A percentile compares a stretch with the other conserved stretches of the same genome.
Evolutionary conservation across 1,140 invertebrate genomes (phyloP).

Genomic region (Nymphalis io): DNA sequence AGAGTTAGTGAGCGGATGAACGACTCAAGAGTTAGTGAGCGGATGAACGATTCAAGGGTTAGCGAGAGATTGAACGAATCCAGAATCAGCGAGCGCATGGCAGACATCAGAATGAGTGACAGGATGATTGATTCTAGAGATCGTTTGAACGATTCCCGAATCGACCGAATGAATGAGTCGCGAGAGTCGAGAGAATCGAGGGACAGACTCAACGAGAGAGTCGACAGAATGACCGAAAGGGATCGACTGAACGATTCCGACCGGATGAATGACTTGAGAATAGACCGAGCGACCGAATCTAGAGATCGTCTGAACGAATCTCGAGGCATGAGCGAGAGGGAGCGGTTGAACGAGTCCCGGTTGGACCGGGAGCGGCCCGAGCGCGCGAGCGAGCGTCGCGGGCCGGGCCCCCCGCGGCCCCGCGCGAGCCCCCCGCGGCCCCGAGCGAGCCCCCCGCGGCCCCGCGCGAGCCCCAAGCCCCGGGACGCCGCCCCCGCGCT

Average conservation of each 20-base stretch:
- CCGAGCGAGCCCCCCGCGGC: no score
- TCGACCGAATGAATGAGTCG: slow-evolving; percentile 42
- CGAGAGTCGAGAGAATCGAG: slow-evolving; percentile 3
- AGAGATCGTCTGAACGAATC: slow-evolving; percentile 21
- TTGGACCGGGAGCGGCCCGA: slow-evolving; percentile 33
- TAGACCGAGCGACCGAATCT: slow-evolving; percentile 37
- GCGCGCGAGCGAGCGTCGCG: no score
- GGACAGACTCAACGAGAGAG: slow-evolving; percentile 42
- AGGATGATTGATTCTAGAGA: slow-evolving; percentile 42
- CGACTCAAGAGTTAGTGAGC: slow-evolving; percentile 17
- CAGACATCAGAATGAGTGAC: slow-evolving; percentile 39
- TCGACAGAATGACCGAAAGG: slow-evolving; percentile 37
- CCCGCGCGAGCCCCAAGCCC: slow-evolving; percentile 15
- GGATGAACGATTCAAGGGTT: slow-evolving; percentile 45
- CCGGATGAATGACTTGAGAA: slow-evolving; percentile 35
- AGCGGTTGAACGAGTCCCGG: slow-evolving; percentile 42
- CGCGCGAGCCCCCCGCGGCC: no score
- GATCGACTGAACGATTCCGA: slow-evolving; percentile 45
- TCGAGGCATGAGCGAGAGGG: slow-evolving; percentile 30
- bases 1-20: slow-evolving; percentile 46
- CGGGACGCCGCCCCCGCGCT: slow-evolving; percentile 58
- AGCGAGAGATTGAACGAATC: slow-evolving; percentile 48
- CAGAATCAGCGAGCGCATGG: slow-evolving; percentile 26
- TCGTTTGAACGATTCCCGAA: slow-evolving; percentile 45
- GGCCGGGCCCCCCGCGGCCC: no score